Base-by-base conservation (phyloP, 2,113 vertebrate genomes). In the Malurus melanocephalus region DNA sequence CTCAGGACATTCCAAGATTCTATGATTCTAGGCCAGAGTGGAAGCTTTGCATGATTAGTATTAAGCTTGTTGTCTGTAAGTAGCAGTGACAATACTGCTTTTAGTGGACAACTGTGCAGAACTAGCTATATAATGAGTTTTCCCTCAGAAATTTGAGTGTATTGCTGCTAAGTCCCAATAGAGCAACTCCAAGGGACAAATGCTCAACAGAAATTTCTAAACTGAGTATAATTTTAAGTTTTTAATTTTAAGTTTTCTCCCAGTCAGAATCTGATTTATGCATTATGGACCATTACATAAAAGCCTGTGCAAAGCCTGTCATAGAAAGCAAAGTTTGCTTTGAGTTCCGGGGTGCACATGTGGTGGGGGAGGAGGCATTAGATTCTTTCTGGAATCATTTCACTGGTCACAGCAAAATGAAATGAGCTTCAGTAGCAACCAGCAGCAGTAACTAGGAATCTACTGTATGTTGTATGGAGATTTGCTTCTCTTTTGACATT, bases 401-500 rank as follows among this genome's bases (percentile, higher is more conserved):
- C 73, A 28, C 79, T 86, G 62, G 76, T 84, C 65, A 74, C 7
- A 74, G 56, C 42, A 49, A 87, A 94, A 94, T 79, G 90, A 92
- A 95, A 89, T 46, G 35, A 92, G 32, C 84, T 90, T 62, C 49
- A 68, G n/a, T 38, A 80, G 86, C 62, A 94, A 86, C 84, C 86
- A 94, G 73, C 48, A 92, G 85, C 42, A 84, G 79, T 84, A 92
- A 92, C 60, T 40, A 92, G 76, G 78, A 95, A 95, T 88, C 79
- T 92, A 65, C 73, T 90, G 53, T 74, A 89, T 82, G 56, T 40
- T 90, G 42, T 86, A 67, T 48, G 33, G 84, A 57, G 73, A 89
- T 90, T 93, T 96, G 79, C 86, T 94, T 88, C 88, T 94, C 78
- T 88, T 92, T 92, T 96, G 93, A 80, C 75, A 82, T 75, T 88